Base-by-base conservation (phyloP, 2,888 invertebrate genomes). In the Agapetus fuscipes region DNA sequence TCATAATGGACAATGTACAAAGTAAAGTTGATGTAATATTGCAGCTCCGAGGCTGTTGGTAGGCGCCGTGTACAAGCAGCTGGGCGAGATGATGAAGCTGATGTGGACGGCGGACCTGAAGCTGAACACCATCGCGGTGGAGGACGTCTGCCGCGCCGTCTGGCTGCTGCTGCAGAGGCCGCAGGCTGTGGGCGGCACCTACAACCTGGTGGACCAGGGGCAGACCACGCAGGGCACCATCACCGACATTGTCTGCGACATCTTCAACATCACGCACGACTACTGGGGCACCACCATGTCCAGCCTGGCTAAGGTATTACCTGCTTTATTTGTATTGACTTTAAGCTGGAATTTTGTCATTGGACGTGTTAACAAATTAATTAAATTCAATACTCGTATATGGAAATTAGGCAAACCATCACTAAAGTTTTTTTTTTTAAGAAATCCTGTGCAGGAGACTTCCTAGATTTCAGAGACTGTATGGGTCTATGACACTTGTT, bases 51-150 rank as follows among this genome's bases (percentile, higher is more conserved):
- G 91, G 30, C 72, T 93, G 37, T 76, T 93, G 24, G 81, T 88
- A 53, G 91, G 89, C 41, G 85, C 84, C 26, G 80, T 93, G 48
- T 94, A 94, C 64, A 88, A 86, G 56, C 80, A 88, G 56, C 68
- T 91, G 17, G 78, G 80, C 25, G 89, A 93, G 62, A 85, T 86
- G 48, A 90, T 94, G 90, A 89, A 90, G 61, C 70, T 94, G 24
- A 67, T 93, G 14, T 94, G 93, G 91, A 86, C 83, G 27, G 79
- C 81, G 9, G 79, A 85, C 43, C 71, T 93, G 49, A 80, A 78
- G 55, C 75, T 89, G 66, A 88, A 91, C 63, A 94, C 93, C 0
- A 80, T 93, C 15, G 89, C 93, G 59, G 87, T 90, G 1, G 59
- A 65, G 13, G 94, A 94, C 63, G 72, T 89, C n/a, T 85, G 81